These are phyloP conservation scores for Sisor rabdophorus DNA, from an alignment of 2,113 vertebrate species.

Conservation along the genomic window DNA sequence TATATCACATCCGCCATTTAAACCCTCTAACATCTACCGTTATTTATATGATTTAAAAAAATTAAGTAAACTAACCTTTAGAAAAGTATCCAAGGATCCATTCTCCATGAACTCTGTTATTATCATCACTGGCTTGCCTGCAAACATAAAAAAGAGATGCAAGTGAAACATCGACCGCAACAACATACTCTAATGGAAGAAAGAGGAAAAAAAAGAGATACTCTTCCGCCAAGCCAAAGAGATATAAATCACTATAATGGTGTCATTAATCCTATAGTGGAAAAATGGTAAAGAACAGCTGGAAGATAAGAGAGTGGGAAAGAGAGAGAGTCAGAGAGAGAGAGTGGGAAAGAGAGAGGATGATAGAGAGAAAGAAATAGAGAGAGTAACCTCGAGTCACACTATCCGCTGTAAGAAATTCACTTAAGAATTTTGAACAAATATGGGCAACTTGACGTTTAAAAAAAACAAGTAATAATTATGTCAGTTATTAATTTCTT, in stretches of 20 bases:
- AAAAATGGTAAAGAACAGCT: slow-evolving; percentile 33
- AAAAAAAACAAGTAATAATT: too few species aligned
- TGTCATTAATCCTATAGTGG: slow-evolving; percentile 47
- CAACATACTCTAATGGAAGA: neutral
- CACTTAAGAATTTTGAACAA: too few species aligned
- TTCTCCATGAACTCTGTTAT: slow-evolving; percentile 99
- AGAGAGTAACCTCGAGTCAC: too few species aligned
- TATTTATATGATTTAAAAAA: too few species aligned
- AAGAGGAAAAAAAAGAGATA: slow-evolving; percentile 13
- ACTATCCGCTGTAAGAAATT: too few species aligned
- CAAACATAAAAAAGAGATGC: slow-evolving; percentile 10
- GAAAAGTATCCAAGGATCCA: slow-evolving; percentile 91
- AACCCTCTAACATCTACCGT: too few species aligned
- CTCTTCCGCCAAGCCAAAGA: slow-evolving; percentile 32
- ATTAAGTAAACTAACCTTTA: slow-evolving; percentile 97
- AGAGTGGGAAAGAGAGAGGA: too few species aligned
- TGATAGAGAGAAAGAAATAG: too few species aligned
- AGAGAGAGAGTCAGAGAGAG: neutral
- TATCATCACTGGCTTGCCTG: slow-evolving; percentile 94
- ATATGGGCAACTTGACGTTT: too few species aligned
- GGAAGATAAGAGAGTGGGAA: neutral
- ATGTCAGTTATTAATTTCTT: too few species aligned
- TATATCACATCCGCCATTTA: too few species aligned
- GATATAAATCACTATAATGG: slow-evolving; percentile 50
- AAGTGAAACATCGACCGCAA: neutral